Base-by-base conservation (phyloP, 2,888 invertebrate species). In the Caenorhabditis wallacei region DNA sequence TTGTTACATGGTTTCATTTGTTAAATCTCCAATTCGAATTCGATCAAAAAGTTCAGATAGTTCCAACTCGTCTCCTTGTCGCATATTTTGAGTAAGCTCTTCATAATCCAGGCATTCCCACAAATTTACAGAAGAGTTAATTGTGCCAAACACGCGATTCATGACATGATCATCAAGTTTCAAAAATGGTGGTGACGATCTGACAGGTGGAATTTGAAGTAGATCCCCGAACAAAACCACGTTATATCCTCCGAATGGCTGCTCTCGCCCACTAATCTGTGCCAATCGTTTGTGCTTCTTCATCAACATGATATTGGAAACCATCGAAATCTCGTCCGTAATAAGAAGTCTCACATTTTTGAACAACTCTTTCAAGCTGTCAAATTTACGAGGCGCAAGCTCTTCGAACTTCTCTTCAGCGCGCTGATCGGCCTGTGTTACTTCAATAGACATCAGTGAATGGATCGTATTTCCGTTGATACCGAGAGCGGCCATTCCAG, bases 401-500 rank as follows among this genome's bases (percentile, higher is more conserved):
- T 11, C 4, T 5, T 26, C 8, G 54, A 54, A 54, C 7, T 26
- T 26, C 16, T 54, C 54, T 54, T 54, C 54, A 2, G 26, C 54
- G 5, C 26, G 4, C 4, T 54, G 54, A 7, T 26, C 54, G 2
- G 3, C 26, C 26, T 54, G 54, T 1, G 13, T n/a, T 24, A 54
- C 54, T 26, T 54, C 54, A 16, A 54, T 26, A 3, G 26, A 24
- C 1, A 54, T 13, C 24, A 54, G 11, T 16, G 54, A 18, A 26
- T 54, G 87, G 0, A 85, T 35, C 0, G 86, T 87, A 11, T 48
- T 20, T 7, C 87, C 87, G 11, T 40, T 16, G 20, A 87, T 78
- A 8, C 66, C 53, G 7, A 84, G 37, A 3, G 84, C 85, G 3
- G 86, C 86, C 1, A 84, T 53, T 8, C 84, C 86, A 4, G 86